Base-by-base conservation (phyloP, 2,888 invertebrate species). In the Tridacna gigas region DNA sequence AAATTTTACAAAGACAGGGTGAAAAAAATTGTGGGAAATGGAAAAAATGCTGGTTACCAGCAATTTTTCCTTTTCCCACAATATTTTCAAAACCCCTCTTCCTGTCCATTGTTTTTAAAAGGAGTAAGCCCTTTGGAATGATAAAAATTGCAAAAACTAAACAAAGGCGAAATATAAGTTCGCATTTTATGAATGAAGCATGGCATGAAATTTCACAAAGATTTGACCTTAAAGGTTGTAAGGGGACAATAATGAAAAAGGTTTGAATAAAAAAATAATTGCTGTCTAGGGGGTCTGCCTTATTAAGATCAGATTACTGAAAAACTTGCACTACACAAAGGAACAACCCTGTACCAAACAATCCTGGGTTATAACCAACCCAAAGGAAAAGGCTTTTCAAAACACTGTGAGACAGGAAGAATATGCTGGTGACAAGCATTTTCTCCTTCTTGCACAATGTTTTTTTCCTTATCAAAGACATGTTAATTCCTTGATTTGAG, bases 291-390 rank as follows among this genome's bases (percentile, higher is more conserved):
- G 71, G 71, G 71, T 51, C 71, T 47, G 47, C 22, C 12, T 47
- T 71, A 71, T 22, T 9, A 13, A 18, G 48, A 48, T 71, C 48
- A 25, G 22, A 71, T 71, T 71, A 71, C 71, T 47, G 25, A 37
- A 37, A 47, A 51, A 25, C 71, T 71, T 71, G 48, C 71, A 71
- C 71, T 71, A 25, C 48, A 71, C 47, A 71, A 51, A n/a, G 25
- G 51, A 71, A 51, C 51, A 56, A 56, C 56, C 56, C 56, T 56
- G 15, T 56, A 15, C 56, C 20, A 20, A 15, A 56, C 20, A 56
- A 20, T 20, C 18, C 15, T 56, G 56, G 5, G 3, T 56, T 56
- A 3, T 56, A 20, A 56, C 56, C 11, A 3, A 5, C 56, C 1
- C 1, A 15, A 56, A 20, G 5, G 9, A 20, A 56, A 15, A 5